Evolutionary conservation across 2,113 vertebrate species (phyloP), one percentile per base, ranked within the genome.

Genomic region (Electrona antarctica): DNA sequence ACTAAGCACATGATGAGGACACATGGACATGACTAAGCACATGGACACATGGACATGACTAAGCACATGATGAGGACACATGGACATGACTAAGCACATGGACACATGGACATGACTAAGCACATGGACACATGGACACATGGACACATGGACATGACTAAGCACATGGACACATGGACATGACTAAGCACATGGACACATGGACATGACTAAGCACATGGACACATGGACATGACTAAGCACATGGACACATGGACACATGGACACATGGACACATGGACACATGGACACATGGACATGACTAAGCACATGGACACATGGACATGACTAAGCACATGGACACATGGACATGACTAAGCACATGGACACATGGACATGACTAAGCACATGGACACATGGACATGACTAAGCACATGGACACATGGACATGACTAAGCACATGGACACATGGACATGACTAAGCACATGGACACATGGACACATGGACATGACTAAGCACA

Each of bases 271-370:
- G n/a, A n/a, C n/a, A n/a, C n/a, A n/a, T n/a, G n/a, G n/a, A n/a
- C n/a, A n/a, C n/a, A n/a, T 21, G 12, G 0, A 9, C 63, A 47
- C 45, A 63, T 57, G 12, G 7, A 0, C 33, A 68, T 47, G 60
- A 62, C 45, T 41, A n/a, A 62, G 60, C 58, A 77, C 69, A 21
- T 71, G n/a, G n/a, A n/a, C n/a, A n/a, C n/a, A 21, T 21, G 21
- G 21, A 21, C 21, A 21, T 21, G 21, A 21, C 21, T 21, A 21
- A 21, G n/a, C n/a, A n/a, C n/a, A n/a, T n/a, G n/a, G 21, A 21
- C 21, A 21, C 21, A 21, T 21, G 21, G 21, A 21, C 21, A 21
- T 21, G 60, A 62, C 45, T 41, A n/a, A 62, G 60, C n/a, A n/a
- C n/a, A n/a, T n/a, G 12, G 0, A 9, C 63, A 47, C 45, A 63